Base-by-base conservation (phyloP, 2,888 invertebrate species). In the Spodoptera picta region DNA sequence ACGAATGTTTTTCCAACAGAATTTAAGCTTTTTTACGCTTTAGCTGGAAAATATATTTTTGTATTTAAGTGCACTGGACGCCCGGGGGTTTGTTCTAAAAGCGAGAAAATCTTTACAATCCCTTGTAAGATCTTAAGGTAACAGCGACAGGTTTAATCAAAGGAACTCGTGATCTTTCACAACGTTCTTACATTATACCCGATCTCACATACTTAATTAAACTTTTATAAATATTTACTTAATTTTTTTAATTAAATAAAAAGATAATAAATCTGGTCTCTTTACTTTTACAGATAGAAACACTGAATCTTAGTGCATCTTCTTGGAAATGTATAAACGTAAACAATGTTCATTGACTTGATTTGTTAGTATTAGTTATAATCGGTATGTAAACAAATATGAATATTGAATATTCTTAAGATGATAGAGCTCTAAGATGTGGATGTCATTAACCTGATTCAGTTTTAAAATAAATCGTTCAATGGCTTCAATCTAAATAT, bases 21-120 rank as follows among this genome's bases (percentile, higher is more conserved):
- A 81, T 87, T 85, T 80, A 79, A 84, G 85, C 85, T 84, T 86
- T 86, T 89, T 82, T 83, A 83, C 85, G 81, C 81, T 85, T 83
- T 81, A 83, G 72, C 65, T 67, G 42, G 68, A 76, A 78, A 73
- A 75, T 81, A 71, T 75, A 76, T 81, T 73, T 79, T 75, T 59
- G 74, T 75, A 62, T 82, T 75, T 79, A 83, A 83, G 80, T 85
- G 82, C 82, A 82, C 75, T 68, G 63, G 58, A 71, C 71, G 79
- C 80, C 79, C 70, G 48, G 68, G 77, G 81, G 77, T 70, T 81
- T 67, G 69, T 77, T 70, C 64, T 75, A 68, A 75, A 81, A 79
- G 75, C 65, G 64, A 67, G 55, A 59, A 75, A 77, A 74, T 71
- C 61, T 74, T 52, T 57, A 51, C 52, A 47, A 44, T 55, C 51